Conservation (phyloP, 92 coral and sea anemone genomes). For the Bergia sp. region DNA sequence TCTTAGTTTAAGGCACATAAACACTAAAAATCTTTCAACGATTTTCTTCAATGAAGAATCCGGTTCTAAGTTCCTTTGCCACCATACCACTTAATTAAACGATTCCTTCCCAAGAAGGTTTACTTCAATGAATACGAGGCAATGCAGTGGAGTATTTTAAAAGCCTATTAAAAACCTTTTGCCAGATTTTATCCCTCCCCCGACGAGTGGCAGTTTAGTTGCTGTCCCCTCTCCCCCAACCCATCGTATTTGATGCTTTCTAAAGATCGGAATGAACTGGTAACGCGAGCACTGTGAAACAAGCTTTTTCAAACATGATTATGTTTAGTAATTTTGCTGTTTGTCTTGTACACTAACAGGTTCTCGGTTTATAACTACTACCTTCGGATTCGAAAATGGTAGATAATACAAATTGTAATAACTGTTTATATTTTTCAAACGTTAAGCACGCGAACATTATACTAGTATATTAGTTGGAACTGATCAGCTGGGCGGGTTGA, state of each 20-base stretch:
- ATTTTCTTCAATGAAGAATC: background rate
- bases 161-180: too few relatives aligned
- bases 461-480: background rate
- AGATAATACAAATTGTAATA: too few relatives aligned
- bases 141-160: background rate
- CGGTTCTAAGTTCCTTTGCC: background rate
- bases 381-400: too few relatives aligned
- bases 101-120: background rate
- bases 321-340: background rate
- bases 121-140: background rate
- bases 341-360: background rate
- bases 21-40: background rate
- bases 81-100: background rate
- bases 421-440: background rate
- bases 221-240: background rate
- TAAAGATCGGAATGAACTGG: too few relatives aligned
- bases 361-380: background rate
- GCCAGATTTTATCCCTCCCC: background rate
- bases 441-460: background rate
- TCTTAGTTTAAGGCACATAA: too few relatives aligned
- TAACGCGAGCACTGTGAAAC: background rate
- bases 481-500: background rate
- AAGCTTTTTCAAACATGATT: background rate
- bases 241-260: background rate
- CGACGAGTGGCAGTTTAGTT: too few relatives aligned